A percentile compares a stretch with the other conserved stretches of the same genome.
Evolutionary conservation across 2,888 invertebrate genomes (phyloP).

Genomic region (Pyrgus malvae): DNA sequence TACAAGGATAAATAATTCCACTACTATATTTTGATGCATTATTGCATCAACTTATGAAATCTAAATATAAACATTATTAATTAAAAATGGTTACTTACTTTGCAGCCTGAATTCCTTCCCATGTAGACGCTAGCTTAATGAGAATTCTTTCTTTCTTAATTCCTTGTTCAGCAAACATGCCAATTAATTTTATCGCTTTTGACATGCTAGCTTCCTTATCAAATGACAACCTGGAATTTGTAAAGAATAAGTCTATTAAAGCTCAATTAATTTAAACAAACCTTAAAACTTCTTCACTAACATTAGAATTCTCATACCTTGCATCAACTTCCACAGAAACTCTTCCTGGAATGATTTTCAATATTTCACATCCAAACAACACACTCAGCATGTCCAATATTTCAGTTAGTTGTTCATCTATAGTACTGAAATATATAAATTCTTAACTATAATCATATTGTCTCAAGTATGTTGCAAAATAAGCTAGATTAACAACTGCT

Average conservation of each 20-base stretch:
- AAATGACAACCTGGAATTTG: slow-evolving; percentile 90
- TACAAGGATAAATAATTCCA: no score
- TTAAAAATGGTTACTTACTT: slow-evolving; percentile 80
- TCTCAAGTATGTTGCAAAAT: no score
- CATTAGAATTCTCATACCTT: slow-evolving; percentile 73
- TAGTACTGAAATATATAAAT: slow-evolving; percentile 66
- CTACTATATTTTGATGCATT: no score
- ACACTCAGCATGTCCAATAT: slow-evolving; percentile 97
- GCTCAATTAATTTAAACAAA: not conserved
- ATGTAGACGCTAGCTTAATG: slow-evolving; percentile 98
- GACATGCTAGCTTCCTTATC: slow-evolving; percentile 94
- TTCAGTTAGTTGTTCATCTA: slow-evolving; percentile 88
- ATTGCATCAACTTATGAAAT: no score
- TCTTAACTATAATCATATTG: not conserved
- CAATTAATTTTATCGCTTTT: slow-evolving; percentile 94
- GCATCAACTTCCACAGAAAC: slow-evolving; percentile 99
- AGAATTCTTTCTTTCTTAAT: slow-evolving; percentile 95
- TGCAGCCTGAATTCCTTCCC: slow-evolving; percentile 99
- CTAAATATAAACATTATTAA: not conserved
- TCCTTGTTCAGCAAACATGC: slow-evolving; percentile 94
- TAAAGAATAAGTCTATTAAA: not conserved
- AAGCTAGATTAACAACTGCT: no score
- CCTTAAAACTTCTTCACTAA: not conserved
- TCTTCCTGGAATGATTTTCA: slow-evolving; percentile 98
- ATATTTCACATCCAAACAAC: slow-evolving; percentile 97